Conservation (phyloP, 1,140 invertebrate genomes). For the Nephila pilipes region DNA sequence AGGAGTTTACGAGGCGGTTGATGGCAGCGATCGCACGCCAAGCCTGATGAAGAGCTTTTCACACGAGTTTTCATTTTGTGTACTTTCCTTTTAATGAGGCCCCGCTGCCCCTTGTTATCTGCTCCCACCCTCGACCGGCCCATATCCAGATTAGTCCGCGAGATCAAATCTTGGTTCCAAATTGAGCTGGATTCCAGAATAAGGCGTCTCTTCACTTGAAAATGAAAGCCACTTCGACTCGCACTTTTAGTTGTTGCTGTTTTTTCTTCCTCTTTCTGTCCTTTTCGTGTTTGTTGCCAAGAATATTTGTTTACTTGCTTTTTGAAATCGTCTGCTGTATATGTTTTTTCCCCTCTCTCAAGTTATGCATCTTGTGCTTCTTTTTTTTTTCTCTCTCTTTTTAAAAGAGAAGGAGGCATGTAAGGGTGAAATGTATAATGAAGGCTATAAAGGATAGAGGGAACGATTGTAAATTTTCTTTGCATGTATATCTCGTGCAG, state of each 20-base stretch:
- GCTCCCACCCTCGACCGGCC: constrained; percentile 21
- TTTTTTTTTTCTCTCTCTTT: background rate
- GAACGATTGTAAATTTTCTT: background rate
- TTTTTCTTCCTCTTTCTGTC: background rate
- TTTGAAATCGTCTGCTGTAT: constrained; percentile 18
- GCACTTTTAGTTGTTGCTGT: background rate
- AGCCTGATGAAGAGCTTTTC: constrained; percentile 76
- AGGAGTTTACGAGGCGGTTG: constrained; percentile 73
- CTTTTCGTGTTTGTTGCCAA: background rate
- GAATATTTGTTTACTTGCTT: background rate
- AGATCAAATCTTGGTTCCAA: constrained; percentile 71
- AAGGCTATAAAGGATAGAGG: background rate
- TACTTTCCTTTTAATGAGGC: constrained; percentile 77
- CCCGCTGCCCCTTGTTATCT: constrained; percentile 73
- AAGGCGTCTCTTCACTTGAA: constrained; percentile 54
- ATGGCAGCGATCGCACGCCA: constrained; percentile 71
- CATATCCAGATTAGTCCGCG: constrained; percentile 64
- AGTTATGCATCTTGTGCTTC: background rate
- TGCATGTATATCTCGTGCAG: background rate
- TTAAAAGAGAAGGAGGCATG: background rate
- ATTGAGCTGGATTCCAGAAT: constrained; percentile 66
- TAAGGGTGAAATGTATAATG: constrained; percentile 8
- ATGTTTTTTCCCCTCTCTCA: background rate
- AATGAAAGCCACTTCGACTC: constrained; percentile 57
- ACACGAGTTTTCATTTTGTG: constrained; percentile 77